Evolutionary conservation across 1,140 invertebrate genomes (phyloP), one percentile per base, ranked within the genome.

Genomic region (Drosophila baimaii): DNA sequence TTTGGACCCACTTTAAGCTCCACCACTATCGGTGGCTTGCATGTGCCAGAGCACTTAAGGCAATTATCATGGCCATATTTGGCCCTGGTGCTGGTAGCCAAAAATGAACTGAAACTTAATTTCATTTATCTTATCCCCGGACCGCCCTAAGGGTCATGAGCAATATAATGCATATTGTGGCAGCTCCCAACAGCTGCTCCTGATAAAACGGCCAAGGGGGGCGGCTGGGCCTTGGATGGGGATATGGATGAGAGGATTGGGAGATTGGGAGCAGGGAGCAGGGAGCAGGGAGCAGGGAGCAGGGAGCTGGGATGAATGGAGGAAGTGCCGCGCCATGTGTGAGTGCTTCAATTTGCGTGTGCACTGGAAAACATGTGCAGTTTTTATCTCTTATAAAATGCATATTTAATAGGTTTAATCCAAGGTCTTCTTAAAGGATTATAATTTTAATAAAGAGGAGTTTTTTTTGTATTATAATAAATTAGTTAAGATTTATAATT

Each of bases 31-130:
- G 33, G 12, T 46, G 68, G 47, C 39, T 52, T 46, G 51, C 68
- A 70, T 71, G 68, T 46, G 68, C 41, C 65, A 33, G 43, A 72
- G 69, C 66, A 72, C 69, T 72, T 72, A 72, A 72, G 69, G 69
- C 69, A 71, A 72, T 72, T 72, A 72, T 72, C 69, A 72, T 72
- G 69, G 66, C 69, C 69, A 72, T 71, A 72, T 72, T 71, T 72
- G 69, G 66, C 41, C 62, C 51, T 33, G 41, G 13, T 56, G 55
- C 27, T 29, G 27, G 21, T 59, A 46, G 58, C 58, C 59, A 47
- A 80, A 80, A 81, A 81, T 81, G 79, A 66, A 81, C 68, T 59
- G 81, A 85, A 81, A 77, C 77, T 84, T 77, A 79, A 81, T 85
- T 84, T 81, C 81, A 73, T 85, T 77, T 85, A 84, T 84, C 81